Evolutionary conservation across 2,797 vertebrate genomes (phyloP), one percentile per base, ranked within the genome.

Genomic region (Girardinus metallicus): DNA sequence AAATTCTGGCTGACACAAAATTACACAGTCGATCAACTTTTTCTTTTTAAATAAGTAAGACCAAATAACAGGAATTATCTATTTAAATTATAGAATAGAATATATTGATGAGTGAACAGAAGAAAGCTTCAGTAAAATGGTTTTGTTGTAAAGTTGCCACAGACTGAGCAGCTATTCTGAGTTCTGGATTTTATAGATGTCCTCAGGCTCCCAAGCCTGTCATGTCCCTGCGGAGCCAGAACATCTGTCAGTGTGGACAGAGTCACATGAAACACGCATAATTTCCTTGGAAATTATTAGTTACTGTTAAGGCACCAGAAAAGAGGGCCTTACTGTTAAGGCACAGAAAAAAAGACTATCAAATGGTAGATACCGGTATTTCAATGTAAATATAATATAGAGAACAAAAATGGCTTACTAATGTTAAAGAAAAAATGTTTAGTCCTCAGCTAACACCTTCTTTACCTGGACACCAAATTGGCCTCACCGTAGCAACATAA

Each of bases 181-280:
- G 83, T 87, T 86, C 49, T 7, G 26, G 73, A 80, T 79, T 84
- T 80, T 78, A 81, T 76, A 85, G 55, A 84, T 83, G 75, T 41
- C 86, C 80, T 76, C 47, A 75, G 80, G 81, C 84, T 85, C 53
- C 82, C 11, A 76, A 79, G 82, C 75, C 68, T 84, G 13, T n/a
- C 34, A 64, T 83, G 75, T 84, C 85, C 79, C 76, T 5, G 36
- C 51, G 79, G 84, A 80, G 75, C 57, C 31, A 44, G 55, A 78
- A 84, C 83, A 90, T 89, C 80, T 88, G 83, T 80, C 80, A 68
- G 46, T 23, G 51, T 44, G 77, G 81, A 86, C 76, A 83, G 76
- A 82, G 74, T 86, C 70, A 75, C 41, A 83, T 83, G 80, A 84
- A 84, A 85, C 75, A 79, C 76, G 76, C 34, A 84, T 73, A 2